A percentile compares a stretch with the other conserved stretches of the same genome.
Evolutionary conservation across 2,113 vertebrate species (phyloP).

Genomic region (Urocynchramus pylzowi): DNA sequence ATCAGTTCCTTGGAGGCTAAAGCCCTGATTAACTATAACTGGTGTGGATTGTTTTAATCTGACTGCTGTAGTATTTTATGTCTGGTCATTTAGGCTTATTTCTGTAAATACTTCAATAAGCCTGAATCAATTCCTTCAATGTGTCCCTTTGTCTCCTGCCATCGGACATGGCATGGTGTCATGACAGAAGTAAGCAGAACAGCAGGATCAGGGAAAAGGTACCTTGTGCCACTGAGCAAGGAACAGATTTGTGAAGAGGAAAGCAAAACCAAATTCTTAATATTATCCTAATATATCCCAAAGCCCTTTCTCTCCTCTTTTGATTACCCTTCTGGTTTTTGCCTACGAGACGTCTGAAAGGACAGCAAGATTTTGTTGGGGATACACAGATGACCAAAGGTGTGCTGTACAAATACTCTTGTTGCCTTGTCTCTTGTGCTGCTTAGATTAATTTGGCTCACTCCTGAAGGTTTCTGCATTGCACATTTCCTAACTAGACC

Average conservation of each 20-base stretch:
- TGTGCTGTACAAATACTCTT: neutral
- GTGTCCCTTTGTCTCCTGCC: neutral
- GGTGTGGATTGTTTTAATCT: constrained; percentile 52
- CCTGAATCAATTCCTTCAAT: constrained; percentile 13
- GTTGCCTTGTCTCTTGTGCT: neutral
- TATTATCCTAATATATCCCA: neutral
- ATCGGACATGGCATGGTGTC: neutral
- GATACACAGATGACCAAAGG: neutral
- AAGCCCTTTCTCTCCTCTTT: neutral
- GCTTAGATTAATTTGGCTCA: neutral
- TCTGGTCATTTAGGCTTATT: constrained; percentile 45
- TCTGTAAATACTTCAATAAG: constrained; percentile 57
- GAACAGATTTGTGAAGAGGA: neutral
- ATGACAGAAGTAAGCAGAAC: neutral
- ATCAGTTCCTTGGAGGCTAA: constrained; percentile 28
- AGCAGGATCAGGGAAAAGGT: neutral
- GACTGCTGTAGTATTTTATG: constrained; percentile 18
- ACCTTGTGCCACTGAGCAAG: neutral
- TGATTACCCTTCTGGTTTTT: neutral
- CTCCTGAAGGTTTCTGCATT: neutral
- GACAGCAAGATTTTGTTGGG: neutral
- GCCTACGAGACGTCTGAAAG: neutral
- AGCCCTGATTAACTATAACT: constrained; percentile 48
- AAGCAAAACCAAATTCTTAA: neutral
- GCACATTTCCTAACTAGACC: neutral